Evolutionary conservation across 1,140 invertebrate species (phyloP).

Genomic region (Tetramorium parvispinum): DNA sequence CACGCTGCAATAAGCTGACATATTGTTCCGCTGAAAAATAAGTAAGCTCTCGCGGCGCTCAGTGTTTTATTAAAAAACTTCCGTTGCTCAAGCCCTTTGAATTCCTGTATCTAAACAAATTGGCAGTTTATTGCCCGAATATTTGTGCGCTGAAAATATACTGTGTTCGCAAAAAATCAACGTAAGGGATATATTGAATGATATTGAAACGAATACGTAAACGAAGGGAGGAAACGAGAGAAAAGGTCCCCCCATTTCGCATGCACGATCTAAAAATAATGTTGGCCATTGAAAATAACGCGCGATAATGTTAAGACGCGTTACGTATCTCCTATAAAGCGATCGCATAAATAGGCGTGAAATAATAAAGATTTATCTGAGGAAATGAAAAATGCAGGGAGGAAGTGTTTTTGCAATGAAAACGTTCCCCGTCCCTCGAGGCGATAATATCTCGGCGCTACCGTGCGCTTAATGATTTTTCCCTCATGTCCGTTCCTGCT

Average conservation of each 20-base stretch:
- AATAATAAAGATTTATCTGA: slow-evolving; percentile 23
- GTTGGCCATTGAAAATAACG: not conserved
- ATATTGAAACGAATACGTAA: not conserved
- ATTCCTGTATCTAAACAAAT: slow-evolving; percentile 14
- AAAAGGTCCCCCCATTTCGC: not conserved
- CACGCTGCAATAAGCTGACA: slow-evolving; percentile 32
- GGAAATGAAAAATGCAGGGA: slow-evolving; percentile 3
- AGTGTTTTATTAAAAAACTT: slow-evolving; percentile 39
- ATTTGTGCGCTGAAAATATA: not conserved
- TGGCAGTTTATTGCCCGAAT: slow-evolving; percentile 2
- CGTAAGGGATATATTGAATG: not conserved
- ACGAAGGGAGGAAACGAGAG: not conserved
- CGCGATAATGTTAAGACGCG: too few relatives aligned
- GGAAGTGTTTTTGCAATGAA: slow-evolving; percentile 22
- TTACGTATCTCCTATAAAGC: not conserved
- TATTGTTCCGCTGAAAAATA: slow-evolving; percentile 46
- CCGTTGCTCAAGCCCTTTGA: not conserved
- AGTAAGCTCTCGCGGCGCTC: slow-evolving; percentile 11
- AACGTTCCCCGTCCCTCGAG: slow-evolving; percentile 20
- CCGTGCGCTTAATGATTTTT: slow-evolving; percentile 52
- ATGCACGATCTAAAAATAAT: not conserved
- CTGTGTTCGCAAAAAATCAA: not conserved
- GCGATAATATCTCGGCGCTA: slow-evolving; percentile 35
- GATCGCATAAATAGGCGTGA: not conserved
- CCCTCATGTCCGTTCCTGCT: slow-evolving; percentile 22